Percentiles rank a stretch among this genome's conserved stretches.
These are phyloP conservation scores for Hemicentrotus pulcherrimus DNA, from an alignment of 35 echinoderm and acorn worm species.

Conservation along the genomic window DNA sequence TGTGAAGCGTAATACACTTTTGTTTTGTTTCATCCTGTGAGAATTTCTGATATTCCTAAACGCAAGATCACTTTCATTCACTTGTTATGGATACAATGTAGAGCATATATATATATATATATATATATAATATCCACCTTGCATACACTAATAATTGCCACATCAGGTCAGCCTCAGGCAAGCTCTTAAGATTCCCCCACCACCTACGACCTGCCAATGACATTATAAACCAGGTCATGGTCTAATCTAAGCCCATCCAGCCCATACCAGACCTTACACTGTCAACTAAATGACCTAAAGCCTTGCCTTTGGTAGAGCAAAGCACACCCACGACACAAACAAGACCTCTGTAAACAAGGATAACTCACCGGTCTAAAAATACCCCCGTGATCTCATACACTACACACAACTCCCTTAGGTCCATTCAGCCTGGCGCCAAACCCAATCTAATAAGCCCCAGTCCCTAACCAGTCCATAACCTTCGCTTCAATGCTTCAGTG, in stretches of 20 bases:
- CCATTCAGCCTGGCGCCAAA: constrained; percentile 22
- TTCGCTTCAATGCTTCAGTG: constrained; percentile 21
- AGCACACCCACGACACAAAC: background rate
- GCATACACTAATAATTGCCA: no score
- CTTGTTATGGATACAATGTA: no score
- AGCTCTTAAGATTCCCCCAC: no score
- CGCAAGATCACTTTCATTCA: no score
- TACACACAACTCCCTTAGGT: constrained; percentile 8
- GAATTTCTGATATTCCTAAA: no score
- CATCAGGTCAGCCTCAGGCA: no score
- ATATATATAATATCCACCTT: no score
- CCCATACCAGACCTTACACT: background rate
- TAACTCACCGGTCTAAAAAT: background rate
- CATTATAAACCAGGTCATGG: background rate
- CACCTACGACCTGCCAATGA: background rate
- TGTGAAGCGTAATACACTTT: no score
- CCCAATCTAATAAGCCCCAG: background rate
- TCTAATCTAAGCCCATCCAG: no score
- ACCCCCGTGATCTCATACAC: background rate
- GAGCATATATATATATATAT: no score
- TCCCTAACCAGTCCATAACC: background rate
- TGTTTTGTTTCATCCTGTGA: no score
- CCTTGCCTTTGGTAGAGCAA: background rate
- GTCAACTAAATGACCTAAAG: background rate
- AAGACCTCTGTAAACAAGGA: background rate